A percentile compares a stretch with the other conserved stretches of the same genome.
Evolutionary conservation across 2,888 invertebrate species (phyloP).

Genomic region (Caenorhabditis afra): DNA sequence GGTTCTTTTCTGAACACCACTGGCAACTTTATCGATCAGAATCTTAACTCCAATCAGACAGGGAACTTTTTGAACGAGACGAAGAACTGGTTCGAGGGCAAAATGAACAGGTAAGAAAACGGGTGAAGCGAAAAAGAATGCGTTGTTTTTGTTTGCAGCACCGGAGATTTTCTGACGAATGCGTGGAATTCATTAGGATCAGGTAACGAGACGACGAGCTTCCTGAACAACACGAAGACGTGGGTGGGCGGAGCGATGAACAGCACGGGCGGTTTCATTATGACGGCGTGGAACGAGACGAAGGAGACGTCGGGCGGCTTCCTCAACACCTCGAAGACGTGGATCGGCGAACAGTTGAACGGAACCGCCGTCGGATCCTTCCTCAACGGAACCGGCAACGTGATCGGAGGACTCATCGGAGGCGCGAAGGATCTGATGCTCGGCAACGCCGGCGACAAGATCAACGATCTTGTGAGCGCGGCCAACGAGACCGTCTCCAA

Average conservation of each 20-base stretch:
- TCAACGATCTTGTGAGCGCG: not conserved
- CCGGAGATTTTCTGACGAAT: slow-evolving; percentile 39
- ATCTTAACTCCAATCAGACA: not conserved
- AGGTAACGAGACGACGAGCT: slow-evolving; percentile 4
- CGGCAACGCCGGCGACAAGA: not conserved
- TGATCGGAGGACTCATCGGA: slow-evolving; percentile 5
- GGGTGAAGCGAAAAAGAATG: not conserved
- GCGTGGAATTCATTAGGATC: slow-evolving; percentile 35
- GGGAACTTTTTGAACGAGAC: slow-evolving; percentile 21
- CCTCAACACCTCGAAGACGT: slow-evolving; percentile 17
- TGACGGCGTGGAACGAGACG: slow-evolving; percentile 30
- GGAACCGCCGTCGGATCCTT: slow-evolving; percentile 1
- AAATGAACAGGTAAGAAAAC: slow-evolving; percentile 17
- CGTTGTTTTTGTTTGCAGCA: slow-evolving; percentile 12
- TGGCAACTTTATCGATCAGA: slow-evolving; percentile 27
- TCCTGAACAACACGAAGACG: slow-evolving; percentile 18
- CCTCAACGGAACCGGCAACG: not conserved
- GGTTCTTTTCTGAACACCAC: slow-evolving; percentile 15
- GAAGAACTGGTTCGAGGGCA: slow-evolving; percentile 20
- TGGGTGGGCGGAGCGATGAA: slow-evolving; percentile 26
- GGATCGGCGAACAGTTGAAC: slow-evolving; percentile 10
- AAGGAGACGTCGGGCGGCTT: slow-evolving; percentile 14
- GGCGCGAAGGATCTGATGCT: not conserved
- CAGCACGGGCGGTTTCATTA: slow-evolving; percentile 35
- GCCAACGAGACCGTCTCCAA: slow-evolving; percentile 1